These are phyloP conservation scores for Oreochromis tanganicae DNA, from an alignment of 2,113 vertebrate species.

Conservation along the genomic window DNA sequence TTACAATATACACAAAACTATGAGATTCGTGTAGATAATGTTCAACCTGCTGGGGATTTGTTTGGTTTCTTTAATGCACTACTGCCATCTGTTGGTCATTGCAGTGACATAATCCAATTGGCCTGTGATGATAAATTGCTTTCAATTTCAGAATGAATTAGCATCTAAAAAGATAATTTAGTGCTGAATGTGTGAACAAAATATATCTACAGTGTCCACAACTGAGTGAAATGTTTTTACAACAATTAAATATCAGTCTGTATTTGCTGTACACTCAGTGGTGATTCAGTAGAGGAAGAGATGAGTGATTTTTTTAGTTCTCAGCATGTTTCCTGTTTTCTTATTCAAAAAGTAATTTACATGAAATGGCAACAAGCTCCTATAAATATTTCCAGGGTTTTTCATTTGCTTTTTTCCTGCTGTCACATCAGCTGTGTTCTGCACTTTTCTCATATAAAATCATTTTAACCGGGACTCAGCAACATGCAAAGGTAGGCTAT, in stretches of 20 bases:
- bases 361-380: neutral
- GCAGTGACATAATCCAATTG: neutral
- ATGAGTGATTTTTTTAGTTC: neutral
- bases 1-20: neutral
- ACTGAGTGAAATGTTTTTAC: too few relatives aligned
- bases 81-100: slow-evolving; percentile 21
- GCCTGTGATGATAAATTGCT: accelerated
- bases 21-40: neutral
- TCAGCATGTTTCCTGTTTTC: neutral
- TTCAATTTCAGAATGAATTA: neutral
- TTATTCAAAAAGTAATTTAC: neutral
- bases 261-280: neutral
- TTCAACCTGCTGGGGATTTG: too few relatives aligned
- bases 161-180: neutral
- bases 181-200: neutral
- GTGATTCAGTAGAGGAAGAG: neutral
- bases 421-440: neutral
- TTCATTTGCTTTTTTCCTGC: accelerated
- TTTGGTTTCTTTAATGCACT: neutral
- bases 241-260: too few relatives aligned
- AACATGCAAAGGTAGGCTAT: accelerated
- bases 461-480: neutral
- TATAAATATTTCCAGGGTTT: neutral
- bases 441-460: accelerated
- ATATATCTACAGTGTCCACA: neutral